Conservation (phyloP, 2,797 vertebrate species). For the Notoglanidium macrostoma region DNA sequence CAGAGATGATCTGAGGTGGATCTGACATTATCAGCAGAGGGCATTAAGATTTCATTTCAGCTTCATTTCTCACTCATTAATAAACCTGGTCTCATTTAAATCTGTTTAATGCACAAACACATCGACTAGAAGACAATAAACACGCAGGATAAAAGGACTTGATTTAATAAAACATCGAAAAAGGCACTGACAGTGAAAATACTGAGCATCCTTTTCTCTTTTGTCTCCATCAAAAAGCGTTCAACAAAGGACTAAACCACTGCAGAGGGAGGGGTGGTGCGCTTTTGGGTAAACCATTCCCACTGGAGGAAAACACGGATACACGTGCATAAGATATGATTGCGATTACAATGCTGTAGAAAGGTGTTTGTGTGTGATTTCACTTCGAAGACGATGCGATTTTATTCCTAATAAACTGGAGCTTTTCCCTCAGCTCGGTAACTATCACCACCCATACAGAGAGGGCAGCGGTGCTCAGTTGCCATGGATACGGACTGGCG, state of each 20-base stretch:
- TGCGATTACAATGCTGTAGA: neutral
- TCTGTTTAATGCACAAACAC: neutral
- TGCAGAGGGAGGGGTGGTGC: neutral
- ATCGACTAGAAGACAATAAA: neutral
- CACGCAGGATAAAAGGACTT: neutral
- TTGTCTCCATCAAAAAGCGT: constrained; percentile 14
- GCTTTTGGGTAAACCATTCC: neutral
- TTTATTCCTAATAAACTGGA: neutral
- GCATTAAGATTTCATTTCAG: neutral
- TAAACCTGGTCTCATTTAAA: neutral
- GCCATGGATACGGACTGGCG: neutral
- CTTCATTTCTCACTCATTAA: neutral
- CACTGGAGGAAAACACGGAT: neutral
- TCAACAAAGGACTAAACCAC: constrained; percentile 31
- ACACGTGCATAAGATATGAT: neutral
- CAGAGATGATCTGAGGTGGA: neutral
- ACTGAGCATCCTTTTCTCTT: neutral
- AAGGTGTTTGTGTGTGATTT: neutral
- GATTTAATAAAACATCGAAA: neutral
- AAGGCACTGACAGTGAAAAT: neutral
- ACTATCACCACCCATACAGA: neutral
- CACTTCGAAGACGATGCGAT: neutral
- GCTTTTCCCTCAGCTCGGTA: neutral
- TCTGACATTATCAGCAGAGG: neutral
- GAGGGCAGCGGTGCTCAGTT: neutral